Conservation (phyloP, 2,797 vertebrate genomes). For the Morus bassanus region DNA sequence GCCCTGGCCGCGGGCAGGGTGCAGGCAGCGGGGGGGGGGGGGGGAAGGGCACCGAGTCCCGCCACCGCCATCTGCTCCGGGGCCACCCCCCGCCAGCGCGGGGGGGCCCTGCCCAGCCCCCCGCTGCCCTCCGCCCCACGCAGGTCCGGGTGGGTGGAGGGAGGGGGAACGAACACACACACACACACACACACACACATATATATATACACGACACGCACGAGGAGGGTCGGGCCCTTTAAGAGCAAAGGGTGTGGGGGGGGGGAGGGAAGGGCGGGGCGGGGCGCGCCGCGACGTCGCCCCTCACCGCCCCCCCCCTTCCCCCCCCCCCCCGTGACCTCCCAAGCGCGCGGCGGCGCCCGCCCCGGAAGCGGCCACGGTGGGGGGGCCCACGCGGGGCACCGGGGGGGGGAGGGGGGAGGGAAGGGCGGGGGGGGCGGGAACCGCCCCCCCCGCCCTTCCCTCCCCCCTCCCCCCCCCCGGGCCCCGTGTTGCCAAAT, state of each 20-base stretch:
- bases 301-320: not conserved
- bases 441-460: not conserved
- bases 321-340: not conserved
- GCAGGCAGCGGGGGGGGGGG: too few relatives aligned
- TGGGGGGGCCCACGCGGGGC: not conserved
- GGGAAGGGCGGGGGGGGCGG: not conserved
- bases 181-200: too few relatives aligned
- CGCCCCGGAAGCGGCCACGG: not conserved
- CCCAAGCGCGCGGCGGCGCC: not conserved
- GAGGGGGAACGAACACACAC: too few relatives aligned
- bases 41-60: too few relatives aligned
- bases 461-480: too few relatives aligned
- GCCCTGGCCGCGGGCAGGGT: too few relatives aligned
- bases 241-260: constrained; percentile 18
- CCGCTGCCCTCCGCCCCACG: not conserved
- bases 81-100: too few relatives aligned
- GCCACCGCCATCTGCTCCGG: too few relatives aligned
- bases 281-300: not conserved
- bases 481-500: not conserved
- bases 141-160: too few relatives aligned
- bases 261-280: not conserved
- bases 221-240: not conserved
- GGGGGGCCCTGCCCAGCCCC: too few relatives aligned
- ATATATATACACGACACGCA: too few relatives aligned
- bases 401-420: not conserved